These are phyloP conservation scores for Hippocampus mohnikei DNA, from an alignment of 2,113 vertebrate genomes.

Conservation along the genomic window DNA sequence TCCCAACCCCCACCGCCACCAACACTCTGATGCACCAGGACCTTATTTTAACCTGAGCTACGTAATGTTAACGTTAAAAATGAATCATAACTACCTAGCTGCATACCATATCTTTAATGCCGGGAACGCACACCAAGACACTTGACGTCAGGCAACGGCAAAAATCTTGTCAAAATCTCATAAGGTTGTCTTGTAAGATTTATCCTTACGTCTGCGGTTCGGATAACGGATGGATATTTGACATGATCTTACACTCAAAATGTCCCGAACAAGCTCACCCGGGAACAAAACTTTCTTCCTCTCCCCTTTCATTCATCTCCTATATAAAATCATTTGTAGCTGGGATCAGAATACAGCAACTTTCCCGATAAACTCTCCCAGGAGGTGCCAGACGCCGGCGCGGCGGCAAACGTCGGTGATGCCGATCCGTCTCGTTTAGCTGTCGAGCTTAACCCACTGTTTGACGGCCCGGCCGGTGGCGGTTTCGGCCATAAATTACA, in stretches of 20 bases:
- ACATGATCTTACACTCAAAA: background rate
- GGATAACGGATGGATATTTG: too few species aligned
- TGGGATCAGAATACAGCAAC: background rate
- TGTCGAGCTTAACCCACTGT: slow-evolving; percentile 34
- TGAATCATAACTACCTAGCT: too few species aligned
- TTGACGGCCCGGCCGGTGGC: slow-evolving; percentile 21
- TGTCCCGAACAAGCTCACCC: background rate
- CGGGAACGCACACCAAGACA: too few species aligned
- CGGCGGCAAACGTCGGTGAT: slow-evolving; percentile 22
- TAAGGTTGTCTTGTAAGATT: too few species aligned
- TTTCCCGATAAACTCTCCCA: background rate
- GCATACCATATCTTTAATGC: too few species aligned
- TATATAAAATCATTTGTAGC: background rate
- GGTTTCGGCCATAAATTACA: slow-evolving; percentile 45
- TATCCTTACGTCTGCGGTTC: too few species aligned
- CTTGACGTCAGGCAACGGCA: too few species aligned
- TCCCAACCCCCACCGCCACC: slow-evolving; percentile 9
- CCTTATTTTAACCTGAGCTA: background rate
- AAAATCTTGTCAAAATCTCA: too few species aligned
- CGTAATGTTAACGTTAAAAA: too few species aligned
- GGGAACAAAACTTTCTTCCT: background rate
- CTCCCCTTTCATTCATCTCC: too few species aligned
- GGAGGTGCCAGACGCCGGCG: slow-evolving; percentile 19
- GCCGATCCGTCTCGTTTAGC: slow-evolving; percentile 3
- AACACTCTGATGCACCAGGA: slow-evolving; percentile 3